Evolutionary conservation across 2,797 vertebrate genomes (phyloP), one percentile per base, ranked within the genome.

Genomic region (Argya squamiceps): DNA sequence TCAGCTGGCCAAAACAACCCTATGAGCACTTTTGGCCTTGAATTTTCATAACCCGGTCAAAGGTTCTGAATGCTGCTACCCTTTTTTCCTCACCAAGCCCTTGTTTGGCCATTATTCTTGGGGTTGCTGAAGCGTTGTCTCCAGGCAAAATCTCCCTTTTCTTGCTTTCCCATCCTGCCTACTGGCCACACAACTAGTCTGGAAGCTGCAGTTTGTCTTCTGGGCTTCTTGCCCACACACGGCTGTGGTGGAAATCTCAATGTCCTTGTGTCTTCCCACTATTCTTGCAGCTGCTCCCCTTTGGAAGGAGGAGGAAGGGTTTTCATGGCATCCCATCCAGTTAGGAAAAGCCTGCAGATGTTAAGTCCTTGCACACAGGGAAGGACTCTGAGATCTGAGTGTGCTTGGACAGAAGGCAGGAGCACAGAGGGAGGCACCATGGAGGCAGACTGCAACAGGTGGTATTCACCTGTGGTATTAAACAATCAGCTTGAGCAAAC

Each of bases 241-340:
- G 1, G 10, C 67, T 92, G 21, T 23, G 11, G 59, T 62, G 41
- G 56, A 93, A 96, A 70, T 74, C 39, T 84, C 3, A 1, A 2
- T 47, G 44, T 89, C 58, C 34, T 73, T 11, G 1, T 44, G 58
- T 20, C 49, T 96, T 81, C 70, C 52, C 64, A 64, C 49, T 53
- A 63, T 56, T n/a, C n/a, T 30, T 91, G 78, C 60, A 84, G 71
- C 63, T 93, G 80, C 34, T 89, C 11, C 20, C 37, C 37, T 64
- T 62, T 68, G 58, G 75, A 74, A 92, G 30, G 60, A 12, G 3
- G 44, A 79, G 13, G 43, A 60, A 71, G n/a, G 34, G 30, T 89
- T 39, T 36, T 27, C 37, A 52, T 30, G 12, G 15, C 4, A 5
- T 67, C 68, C 30, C 37, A 29, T 49, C 30, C 75, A 76, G 22